Evolutionary conservation across 2,113 vertebrate species (phyloP), one percentile per base, ranked within the genome.

Genomic region (Galeopterus variegatus): DNA sequence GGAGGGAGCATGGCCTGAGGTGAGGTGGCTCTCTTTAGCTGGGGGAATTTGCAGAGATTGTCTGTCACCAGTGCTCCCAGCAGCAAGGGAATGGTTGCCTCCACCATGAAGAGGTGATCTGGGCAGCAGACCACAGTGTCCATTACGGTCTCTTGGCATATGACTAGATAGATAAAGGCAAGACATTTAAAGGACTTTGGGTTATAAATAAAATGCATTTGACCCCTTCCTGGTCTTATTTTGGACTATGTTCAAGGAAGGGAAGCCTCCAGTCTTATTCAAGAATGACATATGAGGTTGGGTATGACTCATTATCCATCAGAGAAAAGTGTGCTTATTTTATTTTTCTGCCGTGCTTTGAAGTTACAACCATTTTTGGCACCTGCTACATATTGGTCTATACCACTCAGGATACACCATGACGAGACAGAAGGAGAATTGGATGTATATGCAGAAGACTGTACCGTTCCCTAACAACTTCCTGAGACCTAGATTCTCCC

Each of bases 371-470:
- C 36, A 6, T 0, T 60, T 36, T 60, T 10, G 41, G 31, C 2
- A 12, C 8, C 41, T 33, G 0, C 1, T 54, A 48, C 23, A 0
- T 13, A 14, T 7, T 19, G 0, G 8, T 26, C 58, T 19, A 0
- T 28, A 10, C 11, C 33, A 21, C 41, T 50, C 15, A 8, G 12
- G n/a, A 28, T 18, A 23, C 28, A 11, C 23, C 15, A 3, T 14
- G 62, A 3, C 23, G 23, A 76, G 54, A 17, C 7, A 28, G 83
- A n/a, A 28, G 60, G 62, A 23, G 36, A 26, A 11, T 0, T 45
- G 36, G 13, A 11, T 1, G 11, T 11, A 0, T 7, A 8, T n/a
- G 67, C 52, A 11, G n/a, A 36, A 67, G 23, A 50, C 3, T 2
- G 56, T 5, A 3, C 45, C 24, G 2, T 56, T 13, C 2, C 6